Base-by-base conservation (phyloP, 2,113 vertebrate species). In the Zootoca vivipara region DNA sequence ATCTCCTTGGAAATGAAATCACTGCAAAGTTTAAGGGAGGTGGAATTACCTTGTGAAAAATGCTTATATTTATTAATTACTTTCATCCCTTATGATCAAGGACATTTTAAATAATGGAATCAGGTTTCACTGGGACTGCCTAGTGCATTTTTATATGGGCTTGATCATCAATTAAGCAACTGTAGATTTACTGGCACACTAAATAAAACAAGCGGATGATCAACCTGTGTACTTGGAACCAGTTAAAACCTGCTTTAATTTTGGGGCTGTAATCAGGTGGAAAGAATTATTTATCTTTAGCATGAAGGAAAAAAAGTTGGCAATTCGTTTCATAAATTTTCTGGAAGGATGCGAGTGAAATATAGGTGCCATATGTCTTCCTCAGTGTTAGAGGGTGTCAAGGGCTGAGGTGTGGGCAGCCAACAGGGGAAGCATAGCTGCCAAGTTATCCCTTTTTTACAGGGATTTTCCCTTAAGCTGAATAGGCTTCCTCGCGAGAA, bases 101-200 rank as follows among this genome's bases (percentile, higher is more conserved):
- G 78, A 52, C 79, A 75, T 86, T 89, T 82, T 88, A 87, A 78
- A 80, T 85, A 90, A 82, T 24, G 26, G 0, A 74, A 46, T 69
- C 15, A 7, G 0, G 72, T 82, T 78, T 91, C 40, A 81, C 89
- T 90, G 78, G 73, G 75, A 92, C 90, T 85, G 38, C 30, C 79
- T 88, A 80, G 87, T 88, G 81, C 83, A 82, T 91, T 88, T 87
- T 90, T 82, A 89, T 80, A 30, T 58, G 33, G 40, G 2, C 72
- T 85, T 82, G 70, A 79, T 84, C 87, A 91, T 89, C 78, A 89
- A 92, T 87, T 82, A 90, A 79, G 82, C 82, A 82, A 81, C 82
- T 86, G 89, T 33, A 70, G 89, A 93, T 90, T 91, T 92, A 91
- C 85, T 52, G 83, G 69, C 42, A n/a, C 35, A 18, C 87, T 79